Evolutionary conservation across 2,888 invertebrate species (phyloP), one percentile per base, ranked within the genome.

Genomic region (Chrysodeixis includens): DNA sequence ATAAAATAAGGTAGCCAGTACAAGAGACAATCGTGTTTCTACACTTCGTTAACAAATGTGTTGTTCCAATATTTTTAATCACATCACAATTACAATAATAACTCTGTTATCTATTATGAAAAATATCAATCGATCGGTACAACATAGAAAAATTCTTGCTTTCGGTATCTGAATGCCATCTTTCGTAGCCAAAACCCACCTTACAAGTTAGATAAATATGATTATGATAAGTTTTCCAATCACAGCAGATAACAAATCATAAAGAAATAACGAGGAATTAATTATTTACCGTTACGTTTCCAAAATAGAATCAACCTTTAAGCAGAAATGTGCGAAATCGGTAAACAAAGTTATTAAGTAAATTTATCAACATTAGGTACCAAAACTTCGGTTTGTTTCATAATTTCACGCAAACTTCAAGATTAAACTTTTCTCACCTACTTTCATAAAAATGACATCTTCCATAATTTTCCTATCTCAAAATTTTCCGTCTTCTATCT

Each of bases 211-310:
- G 81, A 84, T 83, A 81, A 73, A 83, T 65, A 73, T 79, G 68
- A 78, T 71, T 76, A 56, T 83, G 86, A 88, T 84, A 83, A 83
- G 40, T 75, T 78, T 55, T 68, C 65, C 61, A 88, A 88, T 86
- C 88, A 86, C 78, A 69, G 83, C 76, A 66, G 74, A 80, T 78
- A 78, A 65, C 54, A 40, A 46, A 65, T 62, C 64, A 56, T 52
- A 40, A 62, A 71, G 58, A 62, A 63, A 56, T 62, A 62, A 77
- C 69, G 52, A 53, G 51, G 66, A 62, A 78, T 70, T 81, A 69
- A 61, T 52, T 64, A 46, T 70, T 40, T 1, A n/a, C n/a, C n/a
- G 40, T n/a, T 40, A 40, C n/a, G n/a, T 40, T 40, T n/a, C 40
- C 14, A 40, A 40, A 40, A 40, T 40, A 40, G 40, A 40, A 40